Percentiles rank a stretch among this genome's conserved stretches.
Conservation (phyloP, 1,140 invertebrate genomes). For the Coboldia fuscipes region DNA sequence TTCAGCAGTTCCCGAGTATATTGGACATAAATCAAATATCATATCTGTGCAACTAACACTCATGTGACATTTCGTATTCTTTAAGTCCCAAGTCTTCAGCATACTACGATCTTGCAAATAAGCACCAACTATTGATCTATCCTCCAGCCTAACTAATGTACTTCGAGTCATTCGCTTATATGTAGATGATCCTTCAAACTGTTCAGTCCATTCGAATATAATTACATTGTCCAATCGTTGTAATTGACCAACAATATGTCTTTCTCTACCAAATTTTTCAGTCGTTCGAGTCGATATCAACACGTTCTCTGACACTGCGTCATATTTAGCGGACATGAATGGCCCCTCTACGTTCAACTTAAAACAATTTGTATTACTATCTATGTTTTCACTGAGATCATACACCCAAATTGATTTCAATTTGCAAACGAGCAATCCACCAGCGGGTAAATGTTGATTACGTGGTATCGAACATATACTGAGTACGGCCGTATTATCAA, state of each 20-base stretch:
- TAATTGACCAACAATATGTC: too few relatives aligned
- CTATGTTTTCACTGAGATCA: constrained; percentile 23
- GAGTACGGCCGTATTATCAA: constrained; percentile 17
- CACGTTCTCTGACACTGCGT: constrained; percentile 34
- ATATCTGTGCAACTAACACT: constrained; percentile 32
- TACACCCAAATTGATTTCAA: constrained; percentile 50
- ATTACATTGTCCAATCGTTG: too few relatives aligned
- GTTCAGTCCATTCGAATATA: too few relatives aligned
- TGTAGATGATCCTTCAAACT: too few relatives aligned
- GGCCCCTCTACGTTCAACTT: constrained; percentile 48
- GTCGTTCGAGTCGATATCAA: constrained; percentile 37
- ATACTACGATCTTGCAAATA: constrained; percentile 37
- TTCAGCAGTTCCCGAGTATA: constrained; percentile 22
- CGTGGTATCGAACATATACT: constrained; percentile 17
- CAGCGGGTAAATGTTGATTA: constrained; percentile 12
- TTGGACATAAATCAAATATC: constrained; percentile 38
- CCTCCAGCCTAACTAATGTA: constrained; percentile 28
- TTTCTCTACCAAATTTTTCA: too few relatives aligned
- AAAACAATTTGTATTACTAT: constrained; percentile 19
- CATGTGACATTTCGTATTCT: constrained; percentile 29
- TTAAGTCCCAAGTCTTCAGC: constrained; percentile 42
- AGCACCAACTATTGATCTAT: constrained; percentile 34
- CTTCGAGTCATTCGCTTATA: constrained; percentile 40
- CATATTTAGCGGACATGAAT: constrained; percentile 45
- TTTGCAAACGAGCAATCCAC: constrained; percentile 56